Evolutionary conservation across 2,113 vertebrate species (phyloP).

Genomic region (Dunckerocampus dactyliophorus): DNA sequence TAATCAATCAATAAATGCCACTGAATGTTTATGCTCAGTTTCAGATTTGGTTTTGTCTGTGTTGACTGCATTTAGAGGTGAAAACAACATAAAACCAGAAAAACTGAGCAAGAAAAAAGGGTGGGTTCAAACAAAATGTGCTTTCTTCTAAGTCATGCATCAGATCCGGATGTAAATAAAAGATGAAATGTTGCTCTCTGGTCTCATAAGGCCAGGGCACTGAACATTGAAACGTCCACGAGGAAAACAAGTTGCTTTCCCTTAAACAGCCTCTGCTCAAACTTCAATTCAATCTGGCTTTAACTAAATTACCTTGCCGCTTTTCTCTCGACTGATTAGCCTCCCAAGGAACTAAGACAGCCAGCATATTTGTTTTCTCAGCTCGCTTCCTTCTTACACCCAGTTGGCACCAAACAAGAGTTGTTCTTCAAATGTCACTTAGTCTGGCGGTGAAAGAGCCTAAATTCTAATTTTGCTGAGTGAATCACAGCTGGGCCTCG

Average conservation of each 20-base stretch:
- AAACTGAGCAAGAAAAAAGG: no score
- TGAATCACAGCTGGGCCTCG: constrained; percentile 40
- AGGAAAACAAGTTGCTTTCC: neutral
- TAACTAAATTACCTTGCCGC: constrained; percentile 10
- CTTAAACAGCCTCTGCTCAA: neutral
- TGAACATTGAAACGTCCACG: neutral
- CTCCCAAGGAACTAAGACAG: constrained; percentile 14
- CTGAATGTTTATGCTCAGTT: no score
- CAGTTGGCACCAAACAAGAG: neutral
- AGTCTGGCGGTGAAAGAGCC: constrained; percentile 11
- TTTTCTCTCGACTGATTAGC: constrained; percentile 20
- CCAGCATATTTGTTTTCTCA: constrained; percentile 32
- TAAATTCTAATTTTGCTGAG: constrained; percentile 40
- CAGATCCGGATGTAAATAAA: no score
- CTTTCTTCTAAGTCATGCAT: no score
- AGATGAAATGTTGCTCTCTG: no score
- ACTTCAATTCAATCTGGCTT: constrained; percentile 32
- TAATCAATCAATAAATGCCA: no score
- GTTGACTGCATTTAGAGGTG: no score
- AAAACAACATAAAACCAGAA: no score
- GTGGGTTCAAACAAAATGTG: no score
- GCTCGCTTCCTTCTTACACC: constrained; percentile 19
- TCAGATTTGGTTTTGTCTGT: no score
- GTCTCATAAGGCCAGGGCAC: no score
- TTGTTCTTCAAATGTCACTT: constrained; percentile 28